Evolutionary conservation across 1,140 invertebrate species (phyloP).

Genomic region (Drosophila nigrodunni): DNA sequence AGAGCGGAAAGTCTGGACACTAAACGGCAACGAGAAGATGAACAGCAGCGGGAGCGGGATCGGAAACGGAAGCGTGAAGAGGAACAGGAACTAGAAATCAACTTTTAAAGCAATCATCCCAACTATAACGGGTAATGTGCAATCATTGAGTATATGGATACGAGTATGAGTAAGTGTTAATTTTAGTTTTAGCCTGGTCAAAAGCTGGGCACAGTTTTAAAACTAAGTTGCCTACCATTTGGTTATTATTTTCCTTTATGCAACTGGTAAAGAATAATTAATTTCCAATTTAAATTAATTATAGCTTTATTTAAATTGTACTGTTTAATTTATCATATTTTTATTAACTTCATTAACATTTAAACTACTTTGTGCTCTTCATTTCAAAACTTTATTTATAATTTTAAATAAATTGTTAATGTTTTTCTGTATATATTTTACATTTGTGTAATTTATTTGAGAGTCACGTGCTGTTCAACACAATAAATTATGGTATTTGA

Average conservation of each 20-base stretch:
- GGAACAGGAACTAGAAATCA: slow-evolving; percentile 6
- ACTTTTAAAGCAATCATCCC: background rate
- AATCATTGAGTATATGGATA: background rate
- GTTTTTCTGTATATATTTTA: background rate
- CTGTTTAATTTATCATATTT: background rate
- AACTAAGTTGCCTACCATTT: background rate
- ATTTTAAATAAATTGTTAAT: background rate
- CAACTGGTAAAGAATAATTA: slow-evolving; percentile 2
- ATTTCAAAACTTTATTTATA: slow-evolving; percentile 1
- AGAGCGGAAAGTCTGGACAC: slow-evolving; percentile 57
- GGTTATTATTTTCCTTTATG: slow-evolving; percentile 6
- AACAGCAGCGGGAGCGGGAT: too few relatives aligned
- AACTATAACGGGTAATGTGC: slow-evolving; percentile 18
- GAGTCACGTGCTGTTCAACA: background rate
- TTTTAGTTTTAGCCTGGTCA: background rate
- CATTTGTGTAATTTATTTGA: background rate
- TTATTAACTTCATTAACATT: background rate
- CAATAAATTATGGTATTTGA: background rate
- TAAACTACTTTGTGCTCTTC: background rate
- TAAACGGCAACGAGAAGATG: slow-evolving; percentile 26
- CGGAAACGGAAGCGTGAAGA: too few relatives aligned
- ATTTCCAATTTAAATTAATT: slow-evolving; percentile 1
- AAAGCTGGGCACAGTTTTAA: background rate
- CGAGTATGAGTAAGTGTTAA: slow-evolving; percentile 2
- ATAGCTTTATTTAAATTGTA: slow-evolving; percentile 3